Evolutionary conservation across 92 coral and sea anemone species (phyloP).

Genomic region (Parazoanthus atlanticus): DNA sequence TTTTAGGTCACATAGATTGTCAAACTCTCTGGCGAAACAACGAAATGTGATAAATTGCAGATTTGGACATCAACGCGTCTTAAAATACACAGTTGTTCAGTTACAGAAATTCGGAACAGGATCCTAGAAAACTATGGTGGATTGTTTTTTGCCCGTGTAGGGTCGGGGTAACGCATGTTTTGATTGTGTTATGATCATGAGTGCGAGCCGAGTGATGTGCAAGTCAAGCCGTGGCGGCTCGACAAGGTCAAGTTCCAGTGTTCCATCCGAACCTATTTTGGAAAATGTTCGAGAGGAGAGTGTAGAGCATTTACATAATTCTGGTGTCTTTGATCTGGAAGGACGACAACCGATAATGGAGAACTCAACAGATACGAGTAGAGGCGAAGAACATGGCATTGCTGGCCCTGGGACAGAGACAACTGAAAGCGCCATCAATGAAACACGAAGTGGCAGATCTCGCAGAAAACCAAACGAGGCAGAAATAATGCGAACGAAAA

Average conservation of each 20-base stretch:
- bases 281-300: slow-evolving; percentile 12
- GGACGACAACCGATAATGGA: background rate
- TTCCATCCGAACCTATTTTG: slow-evolving; percentile 5
- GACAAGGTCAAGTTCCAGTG: background rate
- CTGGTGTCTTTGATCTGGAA: slow-evolving; percentile 4
- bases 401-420: background rate
- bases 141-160: background rate
- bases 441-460: background rate
- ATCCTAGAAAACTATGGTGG: background rate
- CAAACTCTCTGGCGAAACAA: too few species aligned
- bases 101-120: background rate
- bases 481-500: slow-evolving; percentile 73
- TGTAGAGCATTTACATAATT: background rate
- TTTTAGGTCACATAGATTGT: too few species aligned
- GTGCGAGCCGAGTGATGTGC: background rate
- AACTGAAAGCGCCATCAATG: background rate
- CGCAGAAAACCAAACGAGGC: slow-evolving; percentile 9
- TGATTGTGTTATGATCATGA: background rate
- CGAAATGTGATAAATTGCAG: background rate
- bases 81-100: background rate
- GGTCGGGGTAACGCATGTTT: background rate
- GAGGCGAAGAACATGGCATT: background rate
- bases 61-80: background rate
- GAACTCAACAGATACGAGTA: background rate
- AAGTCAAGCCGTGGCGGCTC: background rate